Conservation (phyloP, 2,888 invertebrate genomes). For the Philereme vetulata region DNA sequence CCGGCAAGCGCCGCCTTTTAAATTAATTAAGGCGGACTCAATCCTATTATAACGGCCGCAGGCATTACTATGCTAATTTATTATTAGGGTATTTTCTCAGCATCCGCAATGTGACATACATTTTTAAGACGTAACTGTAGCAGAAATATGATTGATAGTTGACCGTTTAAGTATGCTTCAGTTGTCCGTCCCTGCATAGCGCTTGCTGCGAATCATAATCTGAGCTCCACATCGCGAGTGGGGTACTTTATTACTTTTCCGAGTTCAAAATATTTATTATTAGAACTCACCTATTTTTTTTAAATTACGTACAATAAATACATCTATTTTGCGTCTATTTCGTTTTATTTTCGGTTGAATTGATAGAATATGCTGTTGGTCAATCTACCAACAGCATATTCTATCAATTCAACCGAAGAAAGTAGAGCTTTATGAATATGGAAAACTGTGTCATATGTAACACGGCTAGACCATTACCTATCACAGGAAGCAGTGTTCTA, state of each 20-base stretch:
- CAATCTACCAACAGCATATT: neutral
- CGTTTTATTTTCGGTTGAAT: neutral
- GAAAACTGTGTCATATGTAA: neutral
- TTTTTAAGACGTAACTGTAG: conserved; percentile 80
- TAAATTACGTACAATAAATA: neutral
- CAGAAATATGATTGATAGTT: conserved; percentile 81
- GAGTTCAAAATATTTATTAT: conserved; percentile 44
- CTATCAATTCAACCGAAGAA: neutral
- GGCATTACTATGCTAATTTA: conserved; percentile 82
- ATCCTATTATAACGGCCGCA: conserved; percentile 77
- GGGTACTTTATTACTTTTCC: conserved; percentile 45
- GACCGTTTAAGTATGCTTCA: conserved; percentile 70
- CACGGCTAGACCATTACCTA: neutral
- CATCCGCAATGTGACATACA: conserved; percentile 81
- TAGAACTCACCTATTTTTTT: conserved; percentile 10
- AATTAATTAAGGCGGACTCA: conserved; percentile 77
- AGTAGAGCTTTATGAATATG: neutral
- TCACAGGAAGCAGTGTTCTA: no score
- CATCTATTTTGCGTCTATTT: neutral
- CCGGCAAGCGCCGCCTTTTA: conserved; percentile 66
- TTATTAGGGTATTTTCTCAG: conserved; percentile 80
- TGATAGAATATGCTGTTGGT: neutral
- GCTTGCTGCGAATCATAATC: conserved; percentile 55
- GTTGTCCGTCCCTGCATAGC: conserved; percentile 48
- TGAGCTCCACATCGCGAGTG: conserved; percentile 50